A percentile compares a stretch with the other conserved stretches of the same genome.
Conservation (phyloP, 1,140 invertebrate genomes). For the Neoseiulus cucumeris region DNA sequence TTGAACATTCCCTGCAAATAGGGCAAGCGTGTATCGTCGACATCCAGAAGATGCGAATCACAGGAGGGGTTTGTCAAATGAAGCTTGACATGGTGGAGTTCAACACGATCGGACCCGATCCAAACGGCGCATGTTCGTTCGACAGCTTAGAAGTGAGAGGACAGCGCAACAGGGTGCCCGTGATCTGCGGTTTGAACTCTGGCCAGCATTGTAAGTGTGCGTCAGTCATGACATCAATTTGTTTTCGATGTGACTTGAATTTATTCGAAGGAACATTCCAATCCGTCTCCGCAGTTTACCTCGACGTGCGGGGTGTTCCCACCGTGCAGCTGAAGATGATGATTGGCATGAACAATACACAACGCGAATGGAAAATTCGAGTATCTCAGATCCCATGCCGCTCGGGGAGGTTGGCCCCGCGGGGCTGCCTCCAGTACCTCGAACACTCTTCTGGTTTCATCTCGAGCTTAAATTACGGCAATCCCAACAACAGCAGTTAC, state of each 20-base stretch:
- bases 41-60: background rate
- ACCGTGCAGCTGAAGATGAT: background rate
- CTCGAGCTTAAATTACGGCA: background rate
- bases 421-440: background rate
- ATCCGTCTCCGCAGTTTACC: background rate
- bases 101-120: background rate
- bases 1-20: background rate
- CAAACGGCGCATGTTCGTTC: background rate
- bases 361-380: background rate
- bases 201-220: background rate
- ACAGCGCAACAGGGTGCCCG: background rate
- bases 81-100: background rate
- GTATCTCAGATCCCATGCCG: background rate
- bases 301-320: background rate
- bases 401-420: background rate
- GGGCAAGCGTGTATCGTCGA: background rate
- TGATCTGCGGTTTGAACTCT: background rate
- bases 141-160: background rate
- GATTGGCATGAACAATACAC: background rate
- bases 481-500: background rate
- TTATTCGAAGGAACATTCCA: no score
- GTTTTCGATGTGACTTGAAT: no score
- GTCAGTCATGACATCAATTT: background rate
- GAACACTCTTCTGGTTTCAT: background rate
- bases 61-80: background rate